Evolutionary conservation across 2,113 vertebrate species (phyloP), one percentile per base, ranked within the genome.

Genomic region (Camelus bactrianus): DNA sequence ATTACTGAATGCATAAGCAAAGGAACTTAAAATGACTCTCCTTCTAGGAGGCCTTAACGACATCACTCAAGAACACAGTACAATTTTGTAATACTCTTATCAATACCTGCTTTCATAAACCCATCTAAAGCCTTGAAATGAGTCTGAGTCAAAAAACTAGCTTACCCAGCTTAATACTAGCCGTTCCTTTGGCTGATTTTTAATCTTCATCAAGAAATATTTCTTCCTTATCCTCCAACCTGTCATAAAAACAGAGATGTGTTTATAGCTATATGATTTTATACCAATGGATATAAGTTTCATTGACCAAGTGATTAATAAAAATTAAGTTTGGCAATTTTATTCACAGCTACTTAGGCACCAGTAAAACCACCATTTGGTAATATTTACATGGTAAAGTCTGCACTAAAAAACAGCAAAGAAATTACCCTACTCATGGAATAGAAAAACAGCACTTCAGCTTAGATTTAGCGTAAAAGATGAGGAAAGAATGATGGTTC

Each of bases 191-290:
- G 99, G 99, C 97, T 99, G 99, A 97, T 99, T 99, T 98, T 99
- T 99, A 98, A 99, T 99, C 98, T 99, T 99, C 98, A 99, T 99
- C 92, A 99, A 97, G 96, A 99, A 99, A 96, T 99, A 99, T 95
- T 99, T 99, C 98, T 99, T 99, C 97, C 99, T 99, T 98, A 99
- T 99, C 95, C 99, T 98, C 99, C 99, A 99, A 64, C 99, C 99
- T 99, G 30, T 70, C 95, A 92, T 30, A 79, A 58, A 97, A 97
- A 52, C 83, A 97, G n/a, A 96, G 52, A 81, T 19, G 5, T 77
- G 30, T 77, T 94, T 93, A 92, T 28, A 89, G 52, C 26, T 65
- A 80, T 24, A 80, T 24, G 20, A 54, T 77, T 93, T 95, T 83
- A 32, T 8, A 62, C 30, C 19, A 72, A 76, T 11, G 83, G 62